Percentiles rank a stretch among this genome's conserved stretches.
Evolutionary conservation across 2,888 invertebrate species (phyloP).

Genomic region (Nemoura dubitans): DNA sequence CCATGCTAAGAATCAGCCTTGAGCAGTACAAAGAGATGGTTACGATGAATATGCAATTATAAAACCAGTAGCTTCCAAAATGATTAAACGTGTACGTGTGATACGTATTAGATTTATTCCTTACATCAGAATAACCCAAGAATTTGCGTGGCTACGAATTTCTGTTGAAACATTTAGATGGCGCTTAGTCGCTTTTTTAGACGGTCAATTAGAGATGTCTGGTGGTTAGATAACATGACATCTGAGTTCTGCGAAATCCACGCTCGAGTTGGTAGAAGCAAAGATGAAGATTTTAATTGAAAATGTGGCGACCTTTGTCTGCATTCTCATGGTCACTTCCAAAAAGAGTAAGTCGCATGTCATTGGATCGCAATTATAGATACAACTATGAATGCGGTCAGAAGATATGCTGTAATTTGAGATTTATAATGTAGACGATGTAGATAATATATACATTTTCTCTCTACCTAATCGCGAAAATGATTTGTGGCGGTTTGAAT

Average conservation of each 20-base stretch:
- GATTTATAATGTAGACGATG: too few relatives aligned
- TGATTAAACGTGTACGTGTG: neutral
- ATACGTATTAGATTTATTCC: neutral
- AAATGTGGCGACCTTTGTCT: too few relatives aligned
- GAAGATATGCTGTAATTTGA: too few relatives aligned
- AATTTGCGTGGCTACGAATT: neutral
- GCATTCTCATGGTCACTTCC: too few relatives aligned
- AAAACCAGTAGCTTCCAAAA: neutral
- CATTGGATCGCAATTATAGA: too few relatives aligned
- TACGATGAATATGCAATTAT: neutral
- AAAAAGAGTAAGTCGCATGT: too few relatives aligned
- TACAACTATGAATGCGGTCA: too few relatives aligned
- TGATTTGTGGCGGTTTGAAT: too few relatives aligned
- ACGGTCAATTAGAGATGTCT: neutral
- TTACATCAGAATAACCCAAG: too few relatives aligned
- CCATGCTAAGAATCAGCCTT: neutral
- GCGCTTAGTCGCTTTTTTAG: neutral
- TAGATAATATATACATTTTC: too few relatives aligned
- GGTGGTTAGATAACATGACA: neutral
- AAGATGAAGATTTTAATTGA: neutral
- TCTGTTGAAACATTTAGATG: neutral
- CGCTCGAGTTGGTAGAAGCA: neutral
- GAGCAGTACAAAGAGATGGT: neutral
- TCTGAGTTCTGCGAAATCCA: neutral
- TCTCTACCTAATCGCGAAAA: too few relatives aligned